A percentile compares a stretch with the other conserved stretches of the same genome.
These are phyloP conservation scores for Tonatia bakeri DNA, from an alignment of 2,113 vertebrate species.

Conservation along the genomic window DNA sequence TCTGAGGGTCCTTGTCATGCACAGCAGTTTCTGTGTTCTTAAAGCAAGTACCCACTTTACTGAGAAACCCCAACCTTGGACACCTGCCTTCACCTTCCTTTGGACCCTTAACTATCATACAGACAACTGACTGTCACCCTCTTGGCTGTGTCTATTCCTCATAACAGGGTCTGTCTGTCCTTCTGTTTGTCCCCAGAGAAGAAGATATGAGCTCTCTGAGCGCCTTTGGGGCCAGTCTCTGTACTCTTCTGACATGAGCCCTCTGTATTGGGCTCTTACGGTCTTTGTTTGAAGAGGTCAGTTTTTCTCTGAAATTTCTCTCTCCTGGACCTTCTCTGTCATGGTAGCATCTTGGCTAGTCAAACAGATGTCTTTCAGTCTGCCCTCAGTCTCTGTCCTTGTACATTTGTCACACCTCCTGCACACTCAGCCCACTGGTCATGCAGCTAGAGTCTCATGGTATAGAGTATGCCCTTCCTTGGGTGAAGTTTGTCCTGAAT, in stretches of 20 bases:
- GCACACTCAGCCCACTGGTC: not conserved
- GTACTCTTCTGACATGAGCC: not conserved
- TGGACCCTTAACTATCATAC: too few relatives aligned
- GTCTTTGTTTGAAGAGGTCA: fast-evolving
- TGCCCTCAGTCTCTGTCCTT: not conserved
- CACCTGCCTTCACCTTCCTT: not conserved
- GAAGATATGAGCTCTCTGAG: not conserved
- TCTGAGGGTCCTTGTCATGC: fast-evolving
- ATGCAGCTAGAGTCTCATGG: not conserved
- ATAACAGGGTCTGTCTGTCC: not conserved
- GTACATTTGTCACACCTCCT: too few relatives aligned
- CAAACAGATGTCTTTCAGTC: not conserved
- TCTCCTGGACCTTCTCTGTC: not conserved
- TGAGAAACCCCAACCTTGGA: not conserved
- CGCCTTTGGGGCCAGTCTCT: fast-evolving
- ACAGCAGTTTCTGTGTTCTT: not conserved
- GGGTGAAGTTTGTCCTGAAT: fast-evolving
- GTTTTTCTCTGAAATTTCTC: not conserved
- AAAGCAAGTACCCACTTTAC: not conserved
- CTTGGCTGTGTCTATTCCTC: not conserved
- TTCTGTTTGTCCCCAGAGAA: not conserved
- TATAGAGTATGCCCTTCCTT: fast-evolving
- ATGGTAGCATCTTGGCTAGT: not conserved
- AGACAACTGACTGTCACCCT: not conserved
- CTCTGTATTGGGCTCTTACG: fast-evolving